Evolutionary conservation across 2,113 vertebrate species (phyloP), one percentile per base, ranked within the genome.

Genomic region (Dicentrarchus labrax): DNA sequence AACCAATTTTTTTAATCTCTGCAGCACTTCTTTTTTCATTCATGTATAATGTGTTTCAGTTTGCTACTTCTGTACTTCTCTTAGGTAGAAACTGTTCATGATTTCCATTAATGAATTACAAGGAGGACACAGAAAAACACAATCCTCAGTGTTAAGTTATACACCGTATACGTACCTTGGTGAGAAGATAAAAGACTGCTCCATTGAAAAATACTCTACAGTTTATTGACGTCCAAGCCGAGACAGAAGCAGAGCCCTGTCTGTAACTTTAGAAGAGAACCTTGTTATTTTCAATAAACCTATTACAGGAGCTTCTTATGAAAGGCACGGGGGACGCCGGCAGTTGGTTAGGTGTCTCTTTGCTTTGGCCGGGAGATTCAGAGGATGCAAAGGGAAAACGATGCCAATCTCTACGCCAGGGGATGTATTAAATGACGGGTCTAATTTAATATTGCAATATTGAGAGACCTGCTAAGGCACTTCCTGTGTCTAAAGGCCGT

Each of bases 221-320:
- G 45, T 73, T 87, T 91, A 93, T 91, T 82, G 92, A 93, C 64
- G 68, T 84, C 81, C 22, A 30, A 70, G 53, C 82, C 5, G 67
- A 92, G 92, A 93, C 86, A 86, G 88, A 30, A 66, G 71, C 85
- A 60, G 45, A 77, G 84, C 60, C 78, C 68, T 4, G 83, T 83
- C 88, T 88, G 93, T 90, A 94, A 92, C 92, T 76, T 82, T 85
- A 92, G 92, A 87, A 92, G 80, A 87, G 89, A 90, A 92, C 89
- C 92, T 91, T 90, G 91, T 93, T 93, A 93, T 90, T 94, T 86
- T 92, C 92, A 93, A 91, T 92, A 93, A 94, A 91, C 68, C 86
- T 90, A 91, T 93, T 91, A 92, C 68, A 91, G 83, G 64, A 83
- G 89, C 87, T 87, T 86, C 78, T 92, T 82, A 78, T 89, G 89